Evolutionary conservation across 2,888 invertebrate species (phyloP).

Genomic region (Cactoblastis cactorum): DNA sequence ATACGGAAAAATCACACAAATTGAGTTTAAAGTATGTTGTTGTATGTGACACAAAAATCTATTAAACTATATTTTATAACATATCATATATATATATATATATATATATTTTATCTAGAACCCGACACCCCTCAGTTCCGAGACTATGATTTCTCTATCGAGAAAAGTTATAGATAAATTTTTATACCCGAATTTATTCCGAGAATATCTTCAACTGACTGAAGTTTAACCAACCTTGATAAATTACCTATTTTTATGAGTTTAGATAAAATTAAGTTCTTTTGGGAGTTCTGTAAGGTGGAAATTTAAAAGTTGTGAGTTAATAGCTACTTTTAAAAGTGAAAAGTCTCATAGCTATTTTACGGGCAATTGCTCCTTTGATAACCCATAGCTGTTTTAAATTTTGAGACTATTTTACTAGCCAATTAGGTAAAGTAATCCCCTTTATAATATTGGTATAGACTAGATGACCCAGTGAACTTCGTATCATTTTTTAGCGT

Average conservation of each 20-base stretch:
- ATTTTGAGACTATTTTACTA: not conserved
- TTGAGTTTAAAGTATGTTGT: too few relatives aligned
- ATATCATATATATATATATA: too few relatives aligned
- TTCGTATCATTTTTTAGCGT: too few relatives aligned
- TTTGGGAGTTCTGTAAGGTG: slow-evolving; percentile 13
- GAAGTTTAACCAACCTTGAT: slow-evolving; percentile 14
- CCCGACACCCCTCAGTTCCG: not conserved
- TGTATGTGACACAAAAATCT: too few relatives aligned
- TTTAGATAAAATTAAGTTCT: slow-evolving; percentile 16
- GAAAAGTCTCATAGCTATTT: slow-evolving; percentile 1
- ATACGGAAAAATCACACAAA: too few relatives aligned
- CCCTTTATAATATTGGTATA: too few relatives aligned
- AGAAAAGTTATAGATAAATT: slow-evolving; percentile 7
- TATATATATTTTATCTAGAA: too few relatives aligned
- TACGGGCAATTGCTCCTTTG: slow-evolving; percentile 4
- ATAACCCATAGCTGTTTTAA: not conserved
- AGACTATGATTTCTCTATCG: not conserved
- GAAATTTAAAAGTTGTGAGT: slow-evolving; percentile 16
- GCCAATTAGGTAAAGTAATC: too few relatives aligned
- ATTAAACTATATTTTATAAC: too few relatives aligned
- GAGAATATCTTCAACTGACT: slow-evolving; percentile 13
- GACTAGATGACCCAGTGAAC: too few relatives aligned
- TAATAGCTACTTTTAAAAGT: slow-evolving; percentile 5
- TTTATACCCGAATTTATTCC: slow-evolving; percentile 15
- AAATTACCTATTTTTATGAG: slow-evolving; percentile 17